These are phyloP conservation scores for Casuarius casuarius DNA, from an alignment of 2,113 vertebrate species.

Conservation along the genomic window DNA sequence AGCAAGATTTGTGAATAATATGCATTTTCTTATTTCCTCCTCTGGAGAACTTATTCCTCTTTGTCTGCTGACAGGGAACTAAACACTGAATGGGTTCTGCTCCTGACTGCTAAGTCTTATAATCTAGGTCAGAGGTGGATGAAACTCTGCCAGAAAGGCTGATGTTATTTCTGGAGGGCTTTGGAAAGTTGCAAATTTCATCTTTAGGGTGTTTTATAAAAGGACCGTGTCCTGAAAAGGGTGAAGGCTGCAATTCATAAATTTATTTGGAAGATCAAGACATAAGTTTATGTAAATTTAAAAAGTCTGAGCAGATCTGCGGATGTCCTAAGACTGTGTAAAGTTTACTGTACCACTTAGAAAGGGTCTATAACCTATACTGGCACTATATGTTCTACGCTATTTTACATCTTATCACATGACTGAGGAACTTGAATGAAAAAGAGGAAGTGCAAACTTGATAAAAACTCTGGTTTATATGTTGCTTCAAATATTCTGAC, in stretches of 20 bases:
- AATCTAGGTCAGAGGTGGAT: constrained; percentile 8
- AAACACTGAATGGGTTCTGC: neutral
- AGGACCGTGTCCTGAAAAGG: neutral
- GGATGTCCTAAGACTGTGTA: neutral
- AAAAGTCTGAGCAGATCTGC: neutral
- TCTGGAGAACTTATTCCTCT: neutral
- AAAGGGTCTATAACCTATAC: neutral
- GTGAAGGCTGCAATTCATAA: neutral
- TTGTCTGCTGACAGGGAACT: neutral
- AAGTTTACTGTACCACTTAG: neutral
- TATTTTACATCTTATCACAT: neutral
- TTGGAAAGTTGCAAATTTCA: neutral
- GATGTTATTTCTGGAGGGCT: neutral
- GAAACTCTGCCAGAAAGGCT: neutral
- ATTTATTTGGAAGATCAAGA: neutral
- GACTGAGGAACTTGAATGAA: neutral
- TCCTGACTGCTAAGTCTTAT: neutral
- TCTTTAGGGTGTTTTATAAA: neutral
- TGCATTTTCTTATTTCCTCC: neutral
- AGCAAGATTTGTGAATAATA: neutral
- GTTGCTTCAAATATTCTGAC: neutral
- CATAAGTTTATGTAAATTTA: neutral
- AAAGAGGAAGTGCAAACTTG: neutral
- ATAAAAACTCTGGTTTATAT: neutral
- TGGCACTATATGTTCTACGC: neutral